A percentile compares a stretch with the other conserved stretches of the same genome.
Conservation (phyloP, 2,113 vertebrate species). For the Struthidea cinerea region DNA sequence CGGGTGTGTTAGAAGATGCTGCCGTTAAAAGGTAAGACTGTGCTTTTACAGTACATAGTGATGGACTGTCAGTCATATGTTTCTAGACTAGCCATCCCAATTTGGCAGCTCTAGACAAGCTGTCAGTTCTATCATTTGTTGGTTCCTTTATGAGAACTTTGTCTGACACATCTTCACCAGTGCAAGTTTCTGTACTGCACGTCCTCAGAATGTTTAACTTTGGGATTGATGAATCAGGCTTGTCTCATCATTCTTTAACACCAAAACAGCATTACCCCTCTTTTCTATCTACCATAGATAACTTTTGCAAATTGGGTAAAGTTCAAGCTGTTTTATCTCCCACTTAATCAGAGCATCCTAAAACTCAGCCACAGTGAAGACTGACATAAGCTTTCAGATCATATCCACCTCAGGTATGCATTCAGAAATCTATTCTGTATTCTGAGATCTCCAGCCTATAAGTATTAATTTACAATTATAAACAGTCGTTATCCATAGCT, state of each 20-base stretch:
- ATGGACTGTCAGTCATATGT: neutral
- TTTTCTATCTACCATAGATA: neutral
- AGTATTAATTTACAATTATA: neutral
- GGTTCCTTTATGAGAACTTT: neutral
- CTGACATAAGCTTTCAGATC: neutral
- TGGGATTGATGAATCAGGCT: neutral
- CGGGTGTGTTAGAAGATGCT: fast-evolving
- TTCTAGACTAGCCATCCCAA: neutral
- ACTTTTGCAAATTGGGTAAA: neutral
- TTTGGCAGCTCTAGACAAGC: neutral
- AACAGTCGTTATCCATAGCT: neutral
- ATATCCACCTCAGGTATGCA: neutral
- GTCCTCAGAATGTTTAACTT: neutral
- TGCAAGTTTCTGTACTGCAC: neutral
- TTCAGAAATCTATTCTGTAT: neutral
- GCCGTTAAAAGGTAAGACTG: fast-evolving
- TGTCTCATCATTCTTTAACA: neutral
- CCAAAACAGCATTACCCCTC: neutral
- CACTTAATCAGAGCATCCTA: neutral
- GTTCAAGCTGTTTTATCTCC: neutral
- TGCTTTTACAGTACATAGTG: neutral
- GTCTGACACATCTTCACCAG: neutral
- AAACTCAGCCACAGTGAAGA: neutral
- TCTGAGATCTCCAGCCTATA: neutral
- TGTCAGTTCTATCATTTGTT: neutral